Conservation (phyloP, 1,140 invertebrate genomes). For the Alviniconcha marisindica region DNA sequence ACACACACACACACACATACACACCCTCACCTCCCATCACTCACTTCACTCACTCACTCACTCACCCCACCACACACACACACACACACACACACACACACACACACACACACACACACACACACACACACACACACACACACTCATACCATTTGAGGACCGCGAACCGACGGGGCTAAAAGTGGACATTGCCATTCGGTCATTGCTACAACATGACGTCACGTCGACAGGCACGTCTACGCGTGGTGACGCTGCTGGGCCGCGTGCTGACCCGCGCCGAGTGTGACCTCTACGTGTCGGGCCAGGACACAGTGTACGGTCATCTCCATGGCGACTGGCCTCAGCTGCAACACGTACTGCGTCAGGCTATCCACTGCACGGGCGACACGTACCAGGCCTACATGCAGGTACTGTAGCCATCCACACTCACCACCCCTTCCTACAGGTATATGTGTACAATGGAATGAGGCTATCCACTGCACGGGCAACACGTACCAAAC, state of each 20-base stretch:
- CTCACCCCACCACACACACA: too few species aligned
- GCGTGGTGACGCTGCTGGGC: slow-evolving; percentile 39
- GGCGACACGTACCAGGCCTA: slow-evolving; percentile 34
- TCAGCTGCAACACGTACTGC: slow-evolving; percentile 33
- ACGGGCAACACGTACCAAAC: slow-evolving; percentile 34
- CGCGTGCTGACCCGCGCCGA: slow-evolving; percentile 36
- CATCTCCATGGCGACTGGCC: slow-evolving; percentile 41
- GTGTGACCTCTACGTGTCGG: slow-evolving; percentile 21
- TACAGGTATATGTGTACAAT: too few species aligned
- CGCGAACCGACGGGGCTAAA: too few species aligned
- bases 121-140: too few species aligned
- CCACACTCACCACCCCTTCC: too few species aligned
- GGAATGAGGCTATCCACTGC: slow-evolving; percentile 45
- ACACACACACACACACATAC: too few species aligned
- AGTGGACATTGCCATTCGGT: too few species aligned
- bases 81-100: too few species aligned
- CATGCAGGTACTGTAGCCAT: slow-evolving; percentile 27
- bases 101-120: too few species aligned
- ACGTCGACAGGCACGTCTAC: slow-evolving; percentile 18
- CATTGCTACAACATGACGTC: background rate
- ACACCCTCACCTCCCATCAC: too few species aligned
- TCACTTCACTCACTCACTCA: too few species aligned
- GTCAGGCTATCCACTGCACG: slow-evolving; percentile 45
- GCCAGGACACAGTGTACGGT: slow-evolving; percentile 38
- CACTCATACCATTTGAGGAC: too few species aligned